Evolutionary conservation across 2,797 vertebrate genomes (phyloP), one percentile per base, ranked within the genome.

Genomic region (Rallus crepitans): DNA sequence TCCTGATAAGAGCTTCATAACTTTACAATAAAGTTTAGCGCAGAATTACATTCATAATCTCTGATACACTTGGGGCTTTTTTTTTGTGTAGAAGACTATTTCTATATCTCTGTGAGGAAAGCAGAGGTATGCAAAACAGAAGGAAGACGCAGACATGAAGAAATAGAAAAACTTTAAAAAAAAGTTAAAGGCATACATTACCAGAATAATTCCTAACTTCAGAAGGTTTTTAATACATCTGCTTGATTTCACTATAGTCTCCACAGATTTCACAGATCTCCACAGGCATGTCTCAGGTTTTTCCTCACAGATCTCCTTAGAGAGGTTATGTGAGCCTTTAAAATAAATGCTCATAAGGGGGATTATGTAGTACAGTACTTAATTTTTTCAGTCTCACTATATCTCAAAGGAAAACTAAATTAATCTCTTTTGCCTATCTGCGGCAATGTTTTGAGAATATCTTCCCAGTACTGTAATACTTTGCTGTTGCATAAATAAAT

Each of bases 401-500:
- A 33, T 57, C 59, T 89, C 83, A 84, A 39, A 76, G 37, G 81
- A 90, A 83, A 87, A 42, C 0, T 50, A 68, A 86, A 90, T 94
- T 92, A 81, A 90, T 91, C 21, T 59, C 21, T 71, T 78, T 76
- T 84, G 61, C 50, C 28, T 89, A 37, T 63, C 39, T 90, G 33
- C 15, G 56, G 28, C 9, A 76, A 53, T 86, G 19, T 78, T 89
- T 78, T 91, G 47, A 70, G 56, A 87, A 82, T 73, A 82, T 68
- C 53, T 79, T 91, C 8, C 17, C 1, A 0, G 25, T 65, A 33
- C 14, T 76, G 21, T 57, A 33, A 25, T 12, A 40, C 19, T 65
- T 8, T 65, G 7, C 6, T 72, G 14, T 73, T 79, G 4, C 69
- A 56, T 57, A 39, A 92, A 88, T 63, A 80, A 90, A 83, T 50